A percentile compares a stretch with the other conserved stretches of the same genome.
Conservation (phyloP, 1,140 invertebrate species). For the Mamestra configurata region DNA sequence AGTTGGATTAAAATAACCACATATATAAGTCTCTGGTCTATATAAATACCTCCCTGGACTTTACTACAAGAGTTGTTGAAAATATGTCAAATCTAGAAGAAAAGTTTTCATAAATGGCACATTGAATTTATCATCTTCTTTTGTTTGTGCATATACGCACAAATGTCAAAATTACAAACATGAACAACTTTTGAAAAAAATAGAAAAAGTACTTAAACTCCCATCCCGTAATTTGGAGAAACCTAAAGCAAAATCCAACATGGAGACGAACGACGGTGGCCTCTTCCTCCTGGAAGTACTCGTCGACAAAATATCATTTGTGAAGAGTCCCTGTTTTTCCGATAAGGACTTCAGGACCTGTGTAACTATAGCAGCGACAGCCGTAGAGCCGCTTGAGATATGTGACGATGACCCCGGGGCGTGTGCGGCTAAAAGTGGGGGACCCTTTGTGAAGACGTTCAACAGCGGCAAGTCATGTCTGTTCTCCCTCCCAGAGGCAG, state of each 20-base stretch:
- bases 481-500: constrained; percentile 86
- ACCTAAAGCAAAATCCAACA: constrained; percentile 72
- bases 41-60: too few relatives aligned
- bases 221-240: constrained; percentile 78
- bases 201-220: constrained; percentile 71
- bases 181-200: constrained; percentile 65
- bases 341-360: constrained; percentile 87
- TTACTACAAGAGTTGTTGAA: too few relatives aligned
- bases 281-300: constrained; percentile 89
- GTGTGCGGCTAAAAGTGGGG: constrained; percentile 72
- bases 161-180: constrained; percentile 74
- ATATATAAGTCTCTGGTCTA: too few relatives aligned
- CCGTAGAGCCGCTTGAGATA: constrained; percentile 87
- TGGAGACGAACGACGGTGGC: constrained; percentile 86
- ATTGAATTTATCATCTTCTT: constrained; percentile 58
- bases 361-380: constrained; percentile 85
- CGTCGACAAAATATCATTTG: constrained; percentile 86
- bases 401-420: constrained; percentile 87
- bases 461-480: constrained; percentile 89
- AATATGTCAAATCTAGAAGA: constrained; percentile 24
- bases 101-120: constrained; percentile 28
- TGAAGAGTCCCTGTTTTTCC: constrained; percentile 79
- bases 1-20: too few relatives aligned
- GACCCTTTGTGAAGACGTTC: constrained; percentile 78
- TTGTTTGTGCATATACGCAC: too few relatives aligned